Percentiles rank a stretch among this genome's conserved stretches.
Conservation (phyloP, 2,113 vertebrate species). For the Stercorarius parasiticus region DNA sequence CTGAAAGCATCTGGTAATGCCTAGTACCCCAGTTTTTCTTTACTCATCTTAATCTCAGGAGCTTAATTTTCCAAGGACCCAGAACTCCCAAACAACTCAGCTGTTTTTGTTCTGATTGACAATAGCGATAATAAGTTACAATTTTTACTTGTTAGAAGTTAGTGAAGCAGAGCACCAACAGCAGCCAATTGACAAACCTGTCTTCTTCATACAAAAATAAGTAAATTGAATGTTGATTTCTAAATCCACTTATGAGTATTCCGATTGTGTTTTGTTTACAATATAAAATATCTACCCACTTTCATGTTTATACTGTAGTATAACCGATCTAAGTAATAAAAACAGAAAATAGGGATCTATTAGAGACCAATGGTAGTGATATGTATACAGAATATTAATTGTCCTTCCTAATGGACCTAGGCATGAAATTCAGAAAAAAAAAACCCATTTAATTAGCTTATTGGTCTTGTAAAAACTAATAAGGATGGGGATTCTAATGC, state of each 20-base stretch:
- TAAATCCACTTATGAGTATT: background rate
- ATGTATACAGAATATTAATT: background rate
- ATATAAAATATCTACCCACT: background rate
- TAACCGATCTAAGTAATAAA: background rate
- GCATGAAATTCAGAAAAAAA: background rate
- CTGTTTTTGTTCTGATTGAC: background rate
- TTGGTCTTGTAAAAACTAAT: background rate
- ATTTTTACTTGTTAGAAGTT: background rate
- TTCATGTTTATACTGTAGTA: background rate
- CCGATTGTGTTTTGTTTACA: background rate
- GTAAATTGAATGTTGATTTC: background rate
- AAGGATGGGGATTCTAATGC: background rate
- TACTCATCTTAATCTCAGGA: background rate
- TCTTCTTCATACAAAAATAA: background rate
- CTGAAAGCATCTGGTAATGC: background rate
- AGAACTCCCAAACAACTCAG: background rate
- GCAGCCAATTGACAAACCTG: background rate
- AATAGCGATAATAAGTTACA: background rate
- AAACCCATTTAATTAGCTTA: background rate
- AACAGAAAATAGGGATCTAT: background rate
- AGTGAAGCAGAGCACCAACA: background rate
- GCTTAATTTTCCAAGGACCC: background rate
- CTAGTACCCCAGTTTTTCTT: background rate
- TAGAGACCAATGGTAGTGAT: background rate
- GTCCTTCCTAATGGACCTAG: background rate